Conservation (phyloP, 30 jellyfish, hydroid and myxozoan species). For the Aurelia coerulea region DNA sequence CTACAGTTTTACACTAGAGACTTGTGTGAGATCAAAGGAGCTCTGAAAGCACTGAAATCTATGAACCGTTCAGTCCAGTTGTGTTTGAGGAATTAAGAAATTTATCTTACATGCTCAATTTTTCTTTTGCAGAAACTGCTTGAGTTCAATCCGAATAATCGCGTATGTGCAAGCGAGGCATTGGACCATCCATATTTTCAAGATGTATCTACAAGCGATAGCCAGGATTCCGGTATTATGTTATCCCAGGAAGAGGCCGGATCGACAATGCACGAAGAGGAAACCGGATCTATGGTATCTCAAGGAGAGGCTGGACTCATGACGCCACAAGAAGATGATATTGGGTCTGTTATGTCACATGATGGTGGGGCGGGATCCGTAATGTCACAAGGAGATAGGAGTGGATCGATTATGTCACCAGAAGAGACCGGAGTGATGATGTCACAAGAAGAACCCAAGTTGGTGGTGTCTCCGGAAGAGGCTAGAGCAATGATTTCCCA, state of each 20-base stretch:
- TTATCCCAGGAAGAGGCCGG: slow-evolving; percentile 57
- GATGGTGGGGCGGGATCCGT: no score
- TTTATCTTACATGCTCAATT: no score
- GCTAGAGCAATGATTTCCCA: neutral
- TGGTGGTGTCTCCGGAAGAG: neutral
- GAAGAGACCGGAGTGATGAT: slow-evolving; percentile 16
- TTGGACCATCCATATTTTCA: slow-evolving; percentile 77
- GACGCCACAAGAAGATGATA: neutral
- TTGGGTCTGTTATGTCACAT: no score
- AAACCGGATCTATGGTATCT: no score
- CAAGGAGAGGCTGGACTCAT: neutral
- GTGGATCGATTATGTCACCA: no score
- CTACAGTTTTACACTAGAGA: no score
- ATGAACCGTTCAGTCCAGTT: no score
- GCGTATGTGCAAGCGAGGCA: slow-evolving; percentile 78
- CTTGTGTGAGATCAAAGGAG: no score
- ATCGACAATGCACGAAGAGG: slow-evolving; percentile 7
- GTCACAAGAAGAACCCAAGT: slow-evolving; percentile 45
- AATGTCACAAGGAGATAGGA: no score
- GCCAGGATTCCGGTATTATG: slow-evolving; percentile 79
- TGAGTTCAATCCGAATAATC: slow-evolving; percentile 74
- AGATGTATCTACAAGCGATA: slow-evolving; percentile 35
- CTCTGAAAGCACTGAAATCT: no score
- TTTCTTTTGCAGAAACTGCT: slow-evolving; percentile 67
- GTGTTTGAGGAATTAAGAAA: no score